phyloP scores from a whole-genome alignment of 92 coral and sea anemone species.

The Blastomussa wellsi region DNA sequence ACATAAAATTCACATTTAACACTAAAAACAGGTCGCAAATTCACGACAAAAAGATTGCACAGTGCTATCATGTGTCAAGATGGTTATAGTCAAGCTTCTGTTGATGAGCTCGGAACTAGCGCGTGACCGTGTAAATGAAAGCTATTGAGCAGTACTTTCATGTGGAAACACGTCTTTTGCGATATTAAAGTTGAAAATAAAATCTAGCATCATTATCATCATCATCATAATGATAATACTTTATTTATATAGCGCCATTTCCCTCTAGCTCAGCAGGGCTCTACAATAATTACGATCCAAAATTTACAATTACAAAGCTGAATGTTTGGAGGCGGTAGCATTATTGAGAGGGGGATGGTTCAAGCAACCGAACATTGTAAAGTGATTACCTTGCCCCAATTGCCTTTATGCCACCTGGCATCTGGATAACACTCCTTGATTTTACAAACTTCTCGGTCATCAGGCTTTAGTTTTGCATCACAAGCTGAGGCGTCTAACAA shows the following conservation, averaged over 20 bases:
- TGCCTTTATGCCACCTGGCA: slow-evolving; percentile 77
- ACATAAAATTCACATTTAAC: not conserved
- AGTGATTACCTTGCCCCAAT: slow-evolving; percentile 85
- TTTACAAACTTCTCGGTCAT: slow-evolving; percentile 48
- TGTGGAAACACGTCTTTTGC: not conserved
- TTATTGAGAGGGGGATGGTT: not conserved
- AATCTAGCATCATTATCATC: too few relatives aligned
- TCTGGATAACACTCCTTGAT: slow-evolving; percentile 54
- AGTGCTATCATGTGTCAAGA: not conserved
- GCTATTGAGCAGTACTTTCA: not conserved
- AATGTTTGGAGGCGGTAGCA: not conserved
- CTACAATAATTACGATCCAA: too few relatives aligned
- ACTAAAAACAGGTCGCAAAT: too few relatives aligned
- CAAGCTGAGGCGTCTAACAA: slow-evolving; percentile 47
- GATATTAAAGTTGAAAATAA: too few relatives aligned
- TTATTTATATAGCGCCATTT: too few relatives aligned
- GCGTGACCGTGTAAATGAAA: not conserved
- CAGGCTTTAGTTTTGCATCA: slow-evolving; percentile 50
- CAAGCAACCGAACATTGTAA: not conserved
- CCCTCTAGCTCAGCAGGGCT: too few relatives aligned
- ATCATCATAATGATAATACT: too few relatives aligned
- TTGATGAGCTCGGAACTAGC: not conserved
- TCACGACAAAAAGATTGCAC: not conserved
- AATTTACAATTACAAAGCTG: too few relatives aligned
- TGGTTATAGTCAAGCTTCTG: not conserved